Conservation (phyloP, 1,140 invertebrate genomes). For the Ditylenchus dipsaci region DNA sequence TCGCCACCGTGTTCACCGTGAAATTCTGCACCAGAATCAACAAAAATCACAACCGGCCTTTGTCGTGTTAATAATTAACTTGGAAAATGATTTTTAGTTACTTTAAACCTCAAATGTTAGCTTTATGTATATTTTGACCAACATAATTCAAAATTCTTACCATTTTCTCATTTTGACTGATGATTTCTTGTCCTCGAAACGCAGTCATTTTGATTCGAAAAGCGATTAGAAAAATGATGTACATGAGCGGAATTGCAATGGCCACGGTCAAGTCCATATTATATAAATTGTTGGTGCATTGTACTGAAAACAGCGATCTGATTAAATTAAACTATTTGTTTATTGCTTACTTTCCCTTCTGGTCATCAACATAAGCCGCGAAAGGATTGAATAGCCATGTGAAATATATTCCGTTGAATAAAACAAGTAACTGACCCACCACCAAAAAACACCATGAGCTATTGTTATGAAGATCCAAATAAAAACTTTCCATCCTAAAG, state of each 20-base stretch:
- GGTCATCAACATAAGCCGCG: slow-evolving; percentile 32
- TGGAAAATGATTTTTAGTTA: too few relatives aligned
- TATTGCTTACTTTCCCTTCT: slow-evolving; percentile 13
- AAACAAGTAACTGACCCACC: slow-evolving; percentile 9
- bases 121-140: too few relatives aligned
- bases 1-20: too few relatives aligned
- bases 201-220: slow-evolving; percentile 2
- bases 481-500: too few relatives aligned
- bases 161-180: background rate
- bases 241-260: slow-evolving; percentile 1
- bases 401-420: slow-evolving; percentile 30
- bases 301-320: slow-evolving; percentile 3
- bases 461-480: too few relatives aligned
- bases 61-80: too few relatives aligned
- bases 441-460: background rate
- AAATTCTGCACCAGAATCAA: too few relatives aligned
- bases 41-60: too few relatives aligned
- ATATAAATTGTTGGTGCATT: background rate
- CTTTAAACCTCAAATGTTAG: too few relatives aligned
- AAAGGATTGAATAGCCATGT: slow-evolving; percentile 49
- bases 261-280: background rate
- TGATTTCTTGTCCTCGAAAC: background rate
- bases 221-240: slow-evolving; percentile 8
- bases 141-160: too few relatives aligned
- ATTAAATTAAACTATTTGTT: background rate